Evolutionary conservation across 2,888 invertebrate genomes (phyloP), one percentile per base, ranked within the genome.

Genomic region (Torymus aiolomorphi): DNA sequence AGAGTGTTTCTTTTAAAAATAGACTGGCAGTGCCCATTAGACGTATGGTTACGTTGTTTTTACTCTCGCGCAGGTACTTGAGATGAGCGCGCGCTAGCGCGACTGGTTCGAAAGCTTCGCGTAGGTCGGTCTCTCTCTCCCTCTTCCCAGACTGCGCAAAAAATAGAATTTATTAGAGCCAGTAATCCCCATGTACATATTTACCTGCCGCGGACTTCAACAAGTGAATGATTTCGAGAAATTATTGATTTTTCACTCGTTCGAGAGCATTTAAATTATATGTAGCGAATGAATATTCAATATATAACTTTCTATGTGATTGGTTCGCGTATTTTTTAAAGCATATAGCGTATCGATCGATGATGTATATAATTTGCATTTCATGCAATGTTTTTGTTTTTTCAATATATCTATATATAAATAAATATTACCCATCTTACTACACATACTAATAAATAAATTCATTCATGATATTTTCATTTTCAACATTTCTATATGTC

Each of bases 81-180:
- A 76, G 49, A 69, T 59, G 42, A 42, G 42, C 42, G 42, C 31
- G 31, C 42, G 42, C 42, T 42, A 42, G 73, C 61, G 52, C 65
- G 77, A 74, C 76, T 74, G 77, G 54, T 74, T 77, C 51, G 65
- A 73, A 70, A 77, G 73, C 69, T 70, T 69, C n/a, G 14, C 76
- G 54, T 62, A 42, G 49, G 69, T 57, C 42, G 42, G 42, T 42
- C 8, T 42, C 8, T 42, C 31, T 31, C 5, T 31, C 31, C 2
- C 42, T 42, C 51, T 54, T 49, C 16, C 57, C 63, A 66, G 57
- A 14, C n/a, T 2, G 56, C 51, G 63, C 67, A 73, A 69, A 80
- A 80, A 76, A 76, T 80, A 73, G 80, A 80, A 73, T 73, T 80
- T 73, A 76, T 76, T 73, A 80, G 72, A 80, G 76, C 56, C 72